Percentiles rank a stretch among this genome's conserved stretches.
Conservation (phyloP, 2,113 vertebrate species). For the Myotis brandtii region DNA sequence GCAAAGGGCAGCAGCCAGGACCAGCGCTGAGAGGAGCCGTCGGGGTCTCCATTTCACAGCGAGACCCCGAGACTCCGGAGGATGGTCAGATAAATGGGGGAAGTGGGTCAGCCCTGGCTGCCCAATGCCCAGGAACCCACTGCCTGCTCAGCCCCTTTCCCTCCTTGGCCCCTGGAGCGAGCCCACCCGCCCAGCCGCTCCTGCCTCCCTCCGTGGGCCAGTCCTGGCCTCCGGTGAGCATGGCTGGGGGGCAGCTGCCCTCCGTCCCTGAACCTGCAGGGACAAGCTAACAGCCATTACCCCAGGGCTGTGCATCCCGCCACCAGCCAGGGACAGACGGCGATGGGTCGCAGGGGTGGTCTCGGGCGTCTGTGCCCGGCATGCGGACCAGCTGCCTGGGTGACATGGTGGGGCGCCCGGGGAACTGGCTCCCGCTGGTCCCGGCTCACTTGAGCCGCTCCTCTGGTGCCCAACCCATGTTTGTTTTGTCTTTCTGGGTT, state of each 20-base stretch:
- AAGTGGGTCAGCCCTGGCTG: background rate
- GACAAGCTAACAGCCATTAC: background rate
- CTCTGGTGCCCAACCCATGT: conserved; percentile 87
- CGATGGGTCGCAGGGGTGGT: rapidly evolving
- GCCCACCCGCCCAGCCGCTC: background rate
- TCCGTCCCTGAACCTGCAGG: background rate
- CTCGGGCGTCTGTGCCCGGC: rapidly evolving
- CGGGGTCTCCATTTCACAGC: rapidly evolving
- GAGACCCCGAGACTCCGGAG: background rate
- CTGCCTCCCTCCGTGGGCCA: background rate
- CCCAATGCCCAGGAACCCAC: background rate
- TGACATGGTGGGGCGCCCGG: conserved; percentile 18
- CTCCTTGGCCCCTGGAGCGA: background rate
- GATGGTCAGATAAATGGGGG: background rate
- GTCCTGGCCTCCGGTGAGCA: background rate
- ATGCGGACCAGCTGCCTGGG: background rate
- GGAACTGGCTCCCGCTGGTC: conserved; percentile 46
- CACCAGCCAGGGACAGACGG: background rate
- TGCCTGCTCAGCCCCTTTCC: background rate
- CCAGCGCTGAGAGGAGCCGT: background rate
- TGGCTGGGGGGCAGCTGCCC: background rate
- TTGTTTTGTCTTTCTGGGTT: conserved; percentile 87
- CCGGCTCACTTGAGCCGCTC: conserved; percentile 78
- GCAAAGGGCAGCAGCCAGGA: too few relatives aligned
- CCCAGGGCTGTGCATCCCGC: rapidly evolving